phyloP scores from a whole-genome alignment of 2,113 vertebrate genomes.

The Chionomys nivalis region DNA sequence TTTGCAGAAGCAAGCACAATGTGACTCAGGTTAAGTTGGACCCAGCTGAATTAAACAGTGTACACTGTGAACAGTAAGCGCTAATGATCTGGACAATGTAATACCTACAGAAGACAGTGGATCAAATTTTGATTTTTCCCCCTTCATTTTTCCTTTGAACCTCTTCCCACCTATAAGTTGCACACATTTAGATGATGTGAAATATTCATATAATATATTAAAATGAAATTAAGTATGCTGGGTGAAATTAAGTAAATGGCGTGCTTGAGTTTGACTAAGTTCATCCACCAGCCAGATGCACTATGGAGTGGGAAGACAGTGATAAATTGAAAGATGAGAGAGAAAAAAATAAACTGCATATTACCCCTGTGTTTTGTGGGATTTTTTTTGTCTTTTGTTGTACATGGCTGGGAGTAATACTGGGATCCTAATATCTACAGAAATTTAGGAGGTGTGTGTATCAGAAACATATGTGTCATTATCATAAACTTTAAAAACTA shows the following conservation, averaged over 20 bases:
- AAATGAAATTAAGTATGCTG: not conserved
- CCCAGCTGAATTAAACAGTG: not conserved
- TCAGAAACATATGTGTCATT: not conserved
- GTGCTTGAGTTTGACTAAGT: not conserved
- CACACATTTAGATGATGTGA: not conserved
- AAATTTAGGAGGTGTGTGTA: not conserved
- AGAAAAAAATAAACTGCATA: not conserved
- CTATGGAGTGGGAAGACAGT: not conserved
- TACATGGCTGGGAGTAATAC: not conserved
- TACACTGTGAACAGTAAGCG: accelerated
- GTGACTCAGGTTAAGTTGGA: not conserved
- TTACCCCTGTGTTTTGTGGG: not conserved
- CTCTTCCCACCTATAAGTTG: not conserved
- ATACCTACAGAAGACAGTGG: not conserved
- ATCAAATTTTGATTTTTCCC: not conserved
- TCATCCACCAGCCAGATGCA: not conserved
- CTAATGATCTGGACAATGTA: accelerated
- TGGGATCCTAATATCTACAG: not conserved
- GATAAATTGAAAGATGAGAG: not conserved
- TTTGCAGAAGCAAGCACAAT: not conserved
- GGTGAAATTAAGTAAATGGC: not conserved
- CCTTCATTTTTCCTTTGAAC: not conserved
- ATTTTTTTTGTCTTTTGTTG: not conserved
- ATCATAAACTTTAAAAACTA: not conserved
- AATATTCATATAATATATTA: not conserved